Conservation (phyloP, 2,113 vertebrate species). For the Potamarius usumacintae region DNA sequence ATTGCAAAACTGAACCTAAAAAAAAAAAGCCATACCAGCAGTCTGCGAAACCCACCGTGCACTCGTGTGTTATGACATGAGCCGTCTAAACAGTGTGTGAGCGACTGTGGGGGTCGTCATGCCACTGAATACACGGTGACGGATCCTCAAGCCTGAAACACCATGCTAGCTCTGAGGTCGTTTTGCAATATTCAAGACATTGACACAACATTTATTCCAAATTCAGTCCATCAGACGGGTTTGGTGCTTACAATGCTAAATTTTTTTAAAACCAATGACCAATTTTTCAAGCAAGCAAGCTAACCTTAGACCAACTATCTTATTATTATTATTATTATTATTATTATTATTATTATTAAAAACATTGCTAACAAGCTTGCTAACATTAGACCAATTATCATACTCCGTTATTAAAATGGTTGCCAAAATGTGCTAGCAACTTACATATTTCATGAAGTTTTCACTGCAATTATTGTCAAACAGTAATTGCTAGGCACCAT, state of each 20-base stretch:
- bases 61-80: slow-evolving; percentile 68
- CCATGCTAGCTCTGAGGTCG: neutral
- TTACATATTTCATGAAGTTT: neutral
- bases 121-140: slow-evolving; percentile 58
- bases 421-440: neutral
- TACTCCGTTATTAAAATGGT: neutral
- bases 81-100: slow-evolving; percentile 57
- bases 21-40: neutral
- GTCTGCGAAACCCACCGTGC: slow-evolving; percentile 60
- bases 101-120: slow-evolving; percentile 61
- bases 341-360: neutral
- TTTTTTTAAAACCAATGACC: neutral
- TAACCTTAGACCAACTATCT: neutral
- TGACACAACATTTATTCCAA: neutral
- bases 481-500: neutral
- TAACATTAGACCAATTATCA: neutral
- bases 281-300: neutral
- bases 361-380: neutral
- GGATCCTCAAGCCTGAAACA: neutral
- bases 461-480: neutral
- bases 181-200: neutral
- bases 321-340: neutral
- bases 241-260: neutral
- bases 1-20: slow-evolving; percentile 5
- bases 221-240: neutral